A percentile compares a stretch with the other conserved stretches of the same genome.
phyloP scores from a whole-genome alignment of 2,888 invertebrate species.

The Ochropleura leucogaster region DNA sequence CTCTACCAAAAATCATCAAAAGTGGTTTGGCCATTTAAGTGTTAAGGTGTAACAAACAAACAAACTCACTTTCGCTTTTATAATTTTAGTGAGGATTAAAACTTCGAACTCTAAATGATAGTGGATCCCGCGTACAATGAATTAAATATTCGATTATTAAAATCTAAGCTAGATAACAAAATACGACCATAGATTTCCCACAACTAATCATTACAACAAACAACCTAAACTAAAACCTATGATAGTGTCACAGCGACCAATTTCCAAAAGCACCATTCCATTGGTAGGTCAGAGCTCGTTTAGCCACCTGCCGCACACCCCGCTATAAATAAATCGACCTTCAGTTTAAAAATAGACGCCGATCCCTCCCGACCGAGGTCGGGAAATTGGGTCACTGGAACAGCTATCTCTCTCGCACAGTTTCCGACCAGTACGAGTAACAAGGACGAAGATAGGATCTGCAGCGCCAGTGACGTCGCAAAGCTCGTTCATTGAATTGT shows the following conservation, averaged over 20 bases:
- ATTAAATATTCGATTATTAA: no score
- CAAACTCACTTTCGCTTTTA: no score
- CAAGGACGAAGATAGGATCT: slow-evolving; percentile 76
- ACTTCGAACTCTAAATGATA: not conserved
- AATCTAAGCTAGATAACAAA: no score
- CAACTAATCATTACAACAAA: not conserved
- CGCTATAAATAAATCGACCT: slow-evolving; percentile 90
- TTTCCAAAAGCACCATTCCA: slow-evolving; percentile 33
- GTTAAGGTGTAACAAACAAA: no score
- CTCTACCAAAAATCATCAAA: no score
- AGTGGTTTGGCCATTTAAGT: no score
- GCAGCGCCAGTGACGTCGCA: slow-evolving; percentile 85
- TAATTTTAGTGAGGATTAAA: not conserved
- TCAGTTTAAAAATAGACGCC: slow-evolving; percentile 90
- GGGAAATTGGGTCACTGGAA: slow-evolving; percentile 87
- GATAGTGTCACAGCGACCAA: slow-evolving; percentile 16
- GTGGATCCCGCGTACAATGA: not conserved
- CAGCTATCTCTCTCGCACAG: slow-evolving; percentile 75
- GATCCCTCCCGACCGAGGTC: slow-evolving; percentile 88
- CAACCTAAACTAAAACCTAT: slow-evolving; percentile 1
- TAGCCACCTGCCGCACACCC: slow-evolving; percentile 72
- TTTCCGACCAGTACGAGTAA: slow-evolving; percentile 60
- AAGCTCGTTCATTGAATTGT: slow-evolving; percentile 88
- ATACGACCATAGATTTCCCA: not conserved
- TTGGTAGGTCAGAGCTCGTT: slow-evolving; percentile 64